These are phyloP conservation scores for Harpalus rufipes DNA, from an alignment of 2,888 invertebrate genomes.

Conservation along the genomic window DNA sequence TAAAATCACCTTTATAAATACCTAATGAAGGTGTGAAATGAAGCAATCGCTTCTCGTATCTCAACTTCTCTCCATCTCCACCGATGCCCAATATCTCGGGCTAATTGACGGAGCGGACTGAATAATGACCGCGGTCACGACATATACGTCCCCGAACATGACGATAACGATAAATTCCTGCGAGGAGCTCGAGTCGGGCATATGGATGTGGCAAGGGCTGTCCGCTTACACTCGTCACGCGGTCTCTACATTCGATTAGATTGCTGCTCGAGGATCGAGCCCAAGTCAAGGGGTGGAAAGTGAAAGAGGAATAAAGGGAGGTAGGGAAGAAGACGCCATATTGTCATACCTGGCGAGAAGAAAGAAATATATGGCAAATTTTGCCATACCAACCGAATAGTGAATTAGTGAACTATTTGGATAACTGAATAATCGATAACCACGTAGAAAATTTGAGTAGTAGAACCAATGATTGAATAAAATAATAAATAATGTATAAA, in stretches of 20 bases:
- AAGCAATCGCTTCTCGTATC: not conserved
- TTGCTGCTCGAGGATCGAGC: not conserved
- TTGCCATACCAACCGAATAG: too few species aligned
- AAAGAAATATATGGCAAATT: too few species aligned
- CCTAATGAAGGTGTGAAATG: not conserved
- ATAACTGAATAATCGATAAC: too few species aligned
- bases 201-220: not conserved
- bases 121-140: constrained; percentile 54
- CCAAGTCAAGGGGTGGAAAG: too few species aligned
- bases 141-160: constrained; percentile 53
- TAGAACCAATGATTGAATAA: too few species aligned
- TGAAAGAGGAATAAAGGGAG: too few species aligned
- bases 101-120: constrained; percentile 51
- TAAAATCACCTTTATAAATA: not conserved
- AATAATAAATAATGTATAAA: too few species aligned
- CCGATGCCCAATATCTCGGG: not conserved
- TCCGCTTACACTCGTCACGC: constrained; percentile 9
- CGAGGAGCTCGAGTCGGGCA: not conserved
- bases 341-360: too few species aligned
- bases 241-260: constrained; percentile 44
- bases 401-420: too few species aligned
- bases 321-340: too few species aligned
- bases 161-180: constrained; percentile 54
- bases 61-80: not conserved
- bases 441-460: too few species aligned